These are phyloP conservation scores for Lutjanus argentimaculatus DNA, from an alignment of 2,797 vertebrate species.

Conservation along the genomic window DNA sequence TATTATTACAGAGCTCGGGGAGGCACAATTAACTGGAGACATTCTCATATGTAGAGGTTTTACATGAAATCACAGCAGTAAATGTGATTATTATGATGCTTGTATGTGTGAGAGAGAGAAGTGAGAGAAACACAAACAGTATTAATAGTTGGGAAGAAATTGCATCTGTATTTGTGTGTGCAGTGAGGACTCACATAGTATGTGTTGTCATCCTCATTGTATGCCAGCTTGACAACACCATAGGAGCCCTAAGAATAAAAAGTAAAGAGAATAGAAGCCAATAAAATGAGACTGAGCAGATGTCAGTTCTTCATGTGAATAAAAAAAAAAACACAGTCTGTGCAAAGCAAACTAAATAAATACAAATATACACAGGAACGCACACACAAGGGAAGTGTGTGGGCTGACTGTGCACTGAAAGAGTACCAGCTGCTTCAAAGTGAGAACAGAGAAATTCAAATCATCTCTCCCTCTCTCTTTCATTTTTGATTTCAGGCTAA, in stretches of 20 bases:
- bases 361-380: conserved; percentile 42
- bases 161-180: conserved; percentile 31
- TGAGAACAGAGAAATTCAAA: conserved; percentile 74
- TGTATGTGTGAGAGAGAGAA: conserved; percentile 5
- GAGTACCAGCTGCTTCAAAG: conserved; percentile 74
- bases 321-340: conserved; percentile 28
- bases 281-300: conserved; percentile 55
- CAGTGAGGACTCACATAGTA: conserved; percentile 93
- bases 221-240: conserved; percentile 98
- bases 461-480: conserved; percentile 60
- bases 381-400: conserved; percentile 54
- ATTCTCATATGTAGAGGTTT: conserved; percentile 20
- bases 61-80: conserved; percentile 30
- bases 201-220: conserved; percentile 98
- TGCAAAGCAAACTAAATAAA: conserved; percentile 45
- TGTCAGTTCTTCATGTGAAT: conserved; percentile 34
- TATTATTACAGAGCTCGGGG: conserved; percentile 17
- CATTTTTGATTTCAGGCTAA: conserved; percentile 74
- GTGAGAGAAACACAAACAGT: conserved; percentile 18
- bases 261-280: conserved; percentile 31
- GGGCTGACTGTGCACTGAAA: conserved; percentile 57
- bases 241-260: conserved; percentile 92
- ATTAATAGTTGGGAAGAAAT: conserved; percentile 5
- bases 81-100: conserved; percentile 28
- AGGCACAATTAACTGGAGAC: conserved; percentile 49